Base-by-base conservation (phyloP, 2,888 invertebrate genomes). In the Toxonevra muliebris region DNA sequence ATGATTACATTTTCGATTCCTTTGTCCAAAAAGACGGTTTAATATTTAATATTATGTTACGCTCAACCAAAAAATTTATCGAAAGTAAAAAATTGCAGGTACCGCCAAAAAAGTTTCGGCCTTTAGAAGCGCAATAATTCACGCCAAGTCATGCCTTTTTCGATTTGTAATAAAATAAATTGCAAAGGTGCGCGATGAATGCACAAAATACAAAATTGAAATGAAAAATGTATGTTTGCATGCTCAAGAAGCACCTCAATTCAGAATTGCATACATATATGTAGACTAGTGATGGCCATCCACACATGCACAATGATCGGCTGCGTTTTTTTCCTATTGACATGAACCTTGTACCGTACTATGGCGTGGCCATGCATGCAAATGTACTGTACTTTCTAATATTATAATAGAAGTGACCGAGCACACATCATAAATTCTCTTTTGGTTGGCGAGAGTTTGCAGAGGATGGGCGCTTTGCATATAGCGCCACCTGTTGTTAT, bases 401-500 rank as follows among this genome's bases (percentile, higher is more conserved):
- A n/a, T 48, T 48, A n/a, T 11, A 13, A 48, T 48, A n/a, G 13
- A 48, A 13, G 11, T 48, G 13, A 15, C 48, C 13, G 48, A 30
- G 30, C 30, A 13, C 11, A 48, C 5, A 48, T 13, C 48, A 48
- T 48, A 48, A 48, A 48, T 48, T 48, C 7, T 30, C 30, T 30
- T 30, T 48, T 48, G 48, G 48, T 11, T 15, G 13, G 48, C 13
- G 45, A 11, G 13, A 45, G 15, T 48, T 45, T 45, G 45, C 45
- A 11, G 48, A 48, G 48, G 11, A 13, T 8, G n/a, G 5, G 15
- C 48, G n/a, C 15, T 13, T 78, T 78, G 76, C 48, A 11, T 72
- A 68, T 74, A 76, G 71, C 73, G 74, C 76, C 80, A 80, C 75
- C 77, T 79, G 77, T 78, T 62, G 54, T 53, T 68, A 53, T 61